Conservation (phyloP, 2,797 vertebrate genomes). For the Phoeniculus purpureus region DNA sequence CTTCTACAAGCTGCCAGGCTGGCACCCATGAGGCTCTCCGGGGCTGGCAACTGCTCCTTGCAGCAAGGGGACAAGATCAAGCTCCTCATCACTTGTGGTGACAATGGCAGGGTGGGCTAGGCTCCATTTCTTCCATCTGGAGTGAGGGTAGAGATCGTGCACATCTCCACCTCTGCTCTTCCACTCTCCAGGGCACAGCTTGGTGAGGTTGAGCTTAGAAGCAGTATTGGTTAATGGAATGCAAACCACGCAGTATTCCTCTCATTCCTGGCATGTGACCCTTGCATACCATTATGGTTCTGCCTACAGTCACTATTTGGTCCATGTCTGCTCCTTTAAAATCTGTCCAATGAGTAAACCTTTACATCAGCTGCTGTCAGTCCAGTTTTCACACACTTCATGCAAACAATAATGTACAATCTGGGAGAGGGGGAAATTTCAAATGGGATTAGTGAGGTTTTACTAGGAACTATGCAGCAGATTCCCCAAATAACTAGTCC, state of each 20-base stretch:
- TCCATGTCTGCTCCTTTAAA: neutral
- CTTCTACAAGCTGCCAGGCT: rapidly evolving
- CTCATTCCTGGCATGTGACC: neutral
- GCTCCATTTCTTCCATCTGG: neutral
- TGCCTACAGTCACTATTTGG: neutral
- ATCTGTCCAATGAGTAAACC: neutral
- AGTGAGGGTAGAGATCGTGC: rapidly evolving
- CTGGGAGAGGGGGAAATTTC: neutral
- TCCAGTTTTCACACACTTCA: neutral
- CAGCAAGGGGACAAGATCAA: neutral
- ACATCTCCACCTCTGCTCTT: rapidly evolving
- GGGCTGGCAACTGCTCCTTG: neutral
- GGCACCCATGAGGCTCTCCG: rapidly evolving
- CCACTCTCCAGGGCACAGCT: rapidly evolving
- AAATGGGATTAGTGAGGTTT: neutral
- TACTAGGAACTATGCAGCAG: neutral
- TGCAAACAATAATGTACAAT: neutral
- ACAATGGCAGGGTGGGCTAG: rapidly evolving
- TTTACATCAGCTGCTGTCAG: neutral
- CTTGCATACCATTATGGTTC: neutral
- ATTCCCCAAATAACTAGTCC: neutral
- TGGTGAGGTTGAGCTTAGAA: rapidly evolving
- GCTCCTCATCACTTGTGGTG: rapidly evolving
- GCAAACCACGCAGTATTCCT: neutral
- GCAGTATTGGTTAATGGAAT: neutral